Base-by-base conservation (phyloP, 2,888 invertebrate genomes). In the Plagiodera versicolora region DNA sequence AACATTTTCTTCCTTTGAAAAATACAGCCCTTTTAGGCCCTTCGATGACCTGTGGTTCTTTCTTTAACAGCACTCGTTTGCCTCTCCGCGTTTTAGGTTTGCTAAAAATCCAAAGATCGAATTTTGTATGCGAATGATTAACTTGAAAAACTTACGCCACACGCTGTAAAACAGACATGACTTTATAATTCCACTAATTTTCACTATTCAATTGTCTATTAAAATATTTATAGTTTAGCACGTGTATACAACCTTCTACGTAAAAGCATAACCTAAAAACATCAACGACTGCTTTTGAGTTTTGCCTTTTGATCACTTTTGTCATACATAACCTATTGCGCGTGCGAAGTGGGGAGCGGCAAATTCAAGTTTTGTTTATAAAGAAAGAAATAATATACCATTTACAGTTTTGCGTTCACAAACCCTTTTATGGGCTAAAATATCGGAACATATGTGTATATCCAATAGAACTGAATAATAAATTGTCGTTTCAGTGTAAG, bases 1-100 rank as follows among this genome's bases (percentile, higher is more conserved):
- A 87, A 72, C 90, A 86, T 75, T 92, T 93, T 1, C 90, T 86
- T 17, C 96, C 98, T 78, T 91, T 90, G 24, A 97, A 83, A 74
- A 95, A 92, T 65, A 98, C 78, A 48, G 91, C 87, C 73, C 86
- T 88, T 75, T 98, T 97, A 0, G 89, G 85, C 70, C 92, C 91
- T 83, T 98, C 98, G 61, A 92, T 84, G 0, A 96, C 80, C 79
- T 97, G 94, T 0, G 98, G 92, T 74, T 92, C 95, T 68, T 89
- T 86, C 10, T 89, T 87, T 55, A 90, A 82, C 53, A 98, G 80
- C 14, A 90, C 87, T 72, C 92, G 89, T 79, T 96, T 97, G 17
- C 94, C 95, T 77, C 87, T 90, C 49, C 91, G 90, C 50, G 94
- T 95, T 71, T 89, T 92, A 0, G 96, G 92, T 83, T 95, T 95